Conservation (phyloP, 2,797 vertebrate species). For the Chloroceryle amazona region DNA sequence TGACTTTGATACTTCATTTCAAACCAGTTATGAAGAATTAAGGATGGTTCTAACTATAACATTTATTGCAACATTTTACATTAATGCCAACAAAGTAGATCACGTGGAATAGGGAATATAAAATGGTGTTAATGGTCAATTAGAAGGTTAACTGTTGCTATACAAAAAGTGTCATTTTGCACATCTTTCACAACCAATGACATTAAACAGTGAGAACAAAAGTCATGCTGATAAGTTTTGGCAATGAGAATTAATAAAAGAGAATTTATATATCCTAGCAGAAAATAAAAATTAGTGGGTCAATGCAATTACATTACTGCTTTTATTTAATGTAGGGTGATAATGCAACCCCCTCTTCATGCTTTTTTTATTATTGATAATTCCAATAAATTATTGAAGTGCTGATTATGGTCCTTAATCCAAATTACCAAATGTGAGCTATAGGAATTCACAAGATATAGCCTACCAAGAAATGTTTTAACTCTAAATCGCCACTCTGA, state of each 20-base stretch:
- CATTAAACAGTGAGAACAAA: neutral
- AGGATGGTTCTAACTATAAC: neutral
- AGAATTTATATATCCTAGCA: neutral
- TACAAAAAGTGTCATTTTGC: neutral
- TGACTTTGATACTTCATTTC: conserved; percentile 41
- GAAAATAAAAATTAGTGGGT: neutral
- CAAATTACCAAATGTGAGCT: neutral
- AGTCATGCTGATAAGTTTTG: neutral
- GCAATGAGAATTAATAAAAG: neutral
- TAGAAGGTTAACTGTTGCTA: neutral
- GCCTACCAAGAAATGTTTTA: neutral
- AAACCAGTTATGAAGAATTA: conserved; percentile 38
- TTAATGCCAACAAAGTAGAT: neutral
- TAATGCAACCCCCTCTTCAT: neutral
- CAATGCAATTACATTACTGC: neutral
- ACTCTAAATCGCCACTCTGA: conserved; percentile 9
- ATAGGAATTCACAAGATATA: neutral
- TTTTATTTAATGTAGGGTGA: neutral
- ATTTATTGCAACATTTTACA: conserved; percentile 1
- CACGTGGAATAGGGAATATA: neutral
- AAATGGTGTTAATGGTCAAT: neutral
- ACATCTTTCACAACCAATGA: neutral
- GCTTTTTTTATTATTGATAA: conserved; percentile 22
- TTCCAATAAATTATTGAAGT: neutral
- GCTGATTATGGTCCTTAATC: neutral